Evolutionary conservation across 1,140 invertebrate genomes (phyloP), one percentile per base, ranked within the genome.

Genomic region (Lordiphosa clarofinis): DNA sequence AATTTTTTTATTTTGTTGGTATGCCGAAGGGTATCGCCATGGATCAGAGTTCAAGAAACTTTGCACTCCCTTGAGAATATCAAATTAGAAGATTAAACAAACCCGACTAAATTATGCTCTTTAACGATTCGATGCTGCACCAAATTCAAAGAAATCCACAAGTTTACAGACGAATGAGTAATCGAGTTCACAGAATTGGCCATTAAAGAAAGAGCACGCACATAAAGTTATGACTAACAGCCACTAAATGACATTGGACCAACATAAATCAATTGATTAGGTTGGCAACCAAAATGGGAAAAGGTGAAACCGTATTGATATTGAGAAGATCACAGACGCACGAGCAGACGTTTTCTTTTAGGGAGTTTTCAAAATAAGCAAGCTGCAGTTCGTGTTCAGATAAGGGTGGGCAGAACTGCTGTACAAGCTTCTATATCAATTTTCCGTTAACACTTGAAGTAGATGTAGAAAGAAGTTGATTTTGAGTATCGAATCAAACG

Each of bases 21-120:
- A 19, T 40, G 63, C 49, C 64, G 50, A 69, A 56, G 65, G 56
- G 60, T 55, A 42, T 69, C 42, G 21, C 24, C 42, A 15, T 53
- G 49, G 24, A 44, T 21, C n/a, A 37, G 59, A 68, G 76, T 82
- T 82, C 76, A 82, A 76, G 61, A 82, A 82, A 84, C 76, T 82
- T 61, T 79, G 64, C 72, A 55, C 49, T 39, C 49, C 40, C 54
- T 52, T 70, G 19, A 61, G 62, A 46, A 57, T 81, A 67, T 79
- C 61, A 71, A 71, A 79, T 74, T 57, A 63, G 71, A 31, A 12
- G 35, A 50, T 42, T 21, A 21, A 31, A 19, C 43, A 38, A 52
- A 65, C 42, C 49, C 56, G 69, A 57, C 55, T 55, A 50, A 50
- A 35, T 38, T 59, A 72, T 84, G 50, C 67, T 54, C 67, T 69